Evolutionary conservation across 1,140 invertebrate species (phyloP), one percentile per base, ranked within the genome.

Genomic region (Drosophila sulfurigaster): DNA sequence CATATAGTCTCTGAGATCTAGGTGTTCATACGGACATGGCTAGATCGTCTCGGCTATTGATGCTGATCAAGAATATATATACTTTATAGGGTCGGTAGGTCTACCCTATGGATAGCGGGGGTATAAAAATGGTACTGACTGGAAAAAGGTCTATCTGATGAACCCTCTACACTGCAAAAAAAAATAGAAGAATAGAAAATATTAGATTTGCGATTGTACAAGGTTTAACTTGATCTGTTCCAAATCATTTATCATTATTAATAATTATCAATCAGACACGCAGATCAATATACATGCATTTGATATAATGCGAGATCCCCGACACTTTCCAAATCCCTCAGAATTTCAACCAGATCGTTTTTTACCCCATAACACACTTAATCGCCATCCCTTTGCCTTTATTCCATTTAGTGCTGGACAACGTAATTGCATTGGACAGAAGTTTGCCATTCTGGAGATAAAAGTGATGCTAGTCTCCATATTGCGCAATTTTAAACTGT

Each of bases 261-360:
- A 20, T 49, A 10, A 49, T 20, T 10, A 6, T 41, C 10, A 41
- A 28, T 28, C 25, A 11, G 10, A 28, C 20, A 93, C 93, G 1
- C 93, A 93, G 20, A 93, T 94, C 0, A 83, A 93, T 32, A 87
- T 95, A 35, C 77, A 92, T 38, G 91, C 93, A n/a, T 94, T 93
- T 58, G 93, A 93, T 49, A 87, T 96, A 6, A 95, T 96, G 88
- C 92, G 95, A 28, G 93, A 95, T 82, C 90, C 93, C 1, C 81
- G 92, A 0, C 63, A 94, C 59, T 98, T 95, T 91, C 94, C 96
- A 3, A 94, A 98, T 81, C 97, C 97, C 0, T 91, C 95, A 5
- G 92, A 91, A 35, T 98, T 96, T 83, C 93, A 95, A 80, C 97
- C 97, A 0, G 96, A 97, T n/a, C 92, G 96, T 78, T 98, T 97